These are phyloP conservation scores for Antechinus flavipes DNA, from an alignment of 2,113 vertebrate species.

Conservation along the genomic window DNA sequence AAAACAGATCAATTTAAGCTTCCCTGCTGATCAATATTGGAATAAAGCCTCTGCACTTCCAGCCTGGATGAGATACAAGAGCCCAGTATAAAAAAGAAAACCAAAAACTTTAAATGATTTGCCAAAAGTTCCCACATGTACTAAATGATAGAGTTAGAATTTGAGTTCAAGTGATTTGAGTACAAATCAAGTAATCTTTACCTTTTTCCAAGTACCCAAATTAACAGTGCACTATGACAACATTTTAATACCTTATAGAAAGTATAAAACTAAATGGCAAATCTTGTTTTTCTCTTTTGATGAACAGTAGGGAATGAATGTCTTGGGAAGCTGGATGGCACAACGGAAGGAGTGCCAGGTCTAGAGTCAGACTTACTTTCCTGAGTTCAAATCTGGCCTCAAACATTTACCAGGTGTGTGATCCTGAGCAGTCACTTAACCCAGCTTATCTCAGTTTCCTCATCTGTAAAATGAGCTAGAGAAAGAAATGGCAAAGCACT, in stretches of 20 bases:
- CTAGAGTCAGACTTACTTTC: background rate
- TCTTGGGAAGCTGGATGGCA: background rate
- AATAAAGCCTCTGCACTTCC: background rate
- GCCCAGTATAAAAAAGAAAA: background rate
- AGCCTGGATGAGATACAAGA: background rate
- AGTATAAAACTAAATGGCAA: background rate
- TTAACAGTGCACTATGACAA: background rate
- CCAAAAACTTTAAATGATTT: background rate
- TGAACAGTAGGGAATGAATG: background rate
- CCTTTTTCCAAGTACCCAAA: background rate
- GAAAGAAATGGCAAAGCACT: background rate
- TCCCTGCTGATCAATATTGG: background rate
- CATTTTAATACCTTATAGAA: background rate
- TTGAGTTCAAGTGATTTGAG: background rate
- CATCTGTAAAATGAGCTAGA: background rate
- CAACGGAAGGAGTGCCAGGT: background rate
- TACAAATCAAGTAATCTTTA: background rate
- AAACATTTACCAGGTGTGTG: background rate
- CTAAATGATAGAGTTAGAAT: background rate
- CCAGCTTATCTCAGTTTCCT: background rate
- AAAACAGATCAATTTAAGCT: background rate
- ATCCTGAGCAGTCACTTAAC: background rate
- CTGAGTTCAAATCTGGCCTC: background rate
- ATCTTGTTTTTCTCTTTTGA: background rate
- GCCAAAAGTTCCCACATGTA: background rate